Evolutionary conservation across 2,888 invertebrate species (phyloP), one percentile per base, ranked within the genome.

Genomic region (Steinernema hermaphroditum): DNA sequence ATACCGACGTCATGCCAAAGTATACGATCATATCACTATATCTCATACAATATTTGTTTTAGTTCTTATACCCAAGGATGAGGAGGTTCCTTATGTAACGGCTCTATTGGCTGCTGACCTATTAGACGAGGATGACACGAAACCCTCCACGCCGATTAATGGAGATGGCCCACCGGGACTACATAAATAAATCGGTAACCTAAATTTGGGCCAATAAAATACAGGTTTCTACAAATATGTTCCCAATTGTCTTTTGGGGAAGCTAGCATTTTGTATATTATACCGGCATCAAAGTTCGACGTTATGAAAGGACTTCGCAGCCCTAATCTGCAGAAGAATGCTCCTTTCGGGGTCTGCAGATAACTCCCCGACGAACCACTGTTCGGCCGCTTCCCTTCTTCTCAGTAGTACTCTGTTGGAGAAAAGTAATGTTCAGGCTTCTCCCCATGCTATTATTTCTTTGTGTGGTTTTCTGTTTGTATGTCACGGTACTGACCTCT

Each of bases 1-100:
- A 62, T 62, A 14, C 29, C 27, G n/a, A 24, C 62, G 2, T 62
- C 62, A 2, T 62, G 62, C 32, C 62, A 62, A 16, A 32, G 62
- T 62, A 34, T n/a, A n/a, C n/a, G n/a, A n/a, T n/a, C n/a, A n/a
- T n/a, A n/a, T n/a, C n/a, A n/a, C n/a, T n/a, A n/a, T n/a, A n/a
- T n/a, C n/a, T n/a, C n/a, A n/a, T n/a, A n/a, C n/a, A n/a, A n/a
- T n/a, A n/a, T n/a, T n/a, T 9, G 24, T 50, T 50, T 50, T 22
- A 62, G 62, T 62, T 16, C 62, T 62, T 29, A 34, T 62, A 14
- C 62, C 62, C 16, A 62, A 62, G 62, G 62, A 62, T 19, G 62
- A 62, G 16, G 62, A 62, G 16, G 27, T 62, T 62, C 62, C 62
- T 4, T 62, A 62, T 14, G 29, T 62, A n/a, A 62, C 62, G 4